Percentiles rank a stretch among this genome's conserved stretches.
Conservation (phyloP, 2,113 vertebrate genomes). For the Boleophthalmus pectinirostris region DNA sequence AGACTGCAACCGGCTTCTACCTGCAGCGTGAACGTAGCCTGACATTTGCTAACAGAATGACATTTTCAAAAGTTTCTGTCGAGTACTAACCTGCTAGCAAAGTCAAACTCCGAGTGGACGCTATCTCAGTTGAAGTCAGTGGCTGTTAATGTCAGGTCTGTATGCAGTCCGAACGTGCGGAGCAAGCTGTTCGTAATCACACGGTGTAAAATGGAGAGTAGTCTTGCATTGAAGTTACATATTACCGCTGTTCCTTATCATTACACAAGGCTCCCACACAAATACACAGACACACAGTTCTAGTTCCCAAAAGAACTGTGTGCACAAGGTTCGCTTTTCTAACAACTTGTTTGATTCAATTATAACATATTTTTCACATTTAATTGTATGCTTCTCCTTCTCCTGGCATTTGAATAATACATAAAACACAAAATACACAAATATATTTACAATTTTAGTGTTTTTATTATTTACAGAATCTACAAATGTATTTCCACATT, state of each 20-base stretch:
- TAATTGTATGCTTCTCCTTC: no score
- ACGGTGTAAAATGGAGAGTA: constrained; percentile 24
- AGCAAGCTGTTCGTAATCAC: constrained; percentile 12
- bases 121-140: constrained; percentile 1
- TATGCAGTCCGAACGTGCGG: constrained; percentile 7
- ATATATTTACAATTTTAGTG: no score
- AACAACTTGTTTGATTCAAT: no score
- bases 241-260: constrained; percentile 38
- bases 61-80: neutral
- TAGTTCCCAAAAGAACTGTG: neutral
- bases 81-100: neutral
- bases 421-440: no score
- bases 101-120: no score
- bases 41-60: no score
- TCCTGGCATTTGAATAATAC: no score
- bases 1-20: no score
- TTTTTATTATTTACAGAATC: no score
- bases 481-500: no score
- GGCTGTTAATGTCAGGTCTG: constrained; percentile 11
- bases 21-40: no score
- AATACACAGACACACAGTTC: constrained; percentile 40
- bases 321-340: neutral
- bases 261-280: constrained; percentile 31
- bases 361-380: no score
- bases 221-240: constrained; percentile 36